Evolutionary conservation across 2,888 invertebrate genomes (phyloP), one percentile per base, ranked within the genome.

Genomic region (Drosophila parthenogenetica): DNA sequence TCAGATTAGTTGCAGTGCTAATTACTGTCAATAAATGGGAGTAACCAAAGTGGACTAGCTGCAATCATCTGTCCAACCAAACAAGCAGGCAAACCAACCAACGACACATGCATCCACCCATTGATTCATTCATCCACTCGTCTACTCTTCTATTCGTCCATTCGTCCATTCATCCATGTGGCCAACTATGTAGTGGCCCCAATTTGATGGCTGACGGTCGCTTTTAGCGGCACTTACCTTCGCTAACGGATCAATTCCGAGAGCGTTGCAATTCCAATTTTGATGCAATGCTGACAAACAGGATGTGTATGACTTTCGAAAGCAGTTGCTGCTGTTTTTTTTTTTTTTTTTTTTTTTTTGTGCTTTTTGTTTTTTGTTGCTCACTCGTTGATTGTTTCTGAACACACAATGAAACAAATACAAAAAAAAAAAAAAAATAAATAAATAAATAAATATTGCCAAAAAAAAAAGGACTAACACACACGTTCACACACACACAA

Each of bases 231-330:
- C 68, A 62, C 74, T 74, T 63, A 74, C 74, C 74, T 76, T 57
- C 66, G 76, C 70, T 51, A 19, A 19, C 29, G 58, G 58, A 58
- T 39, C 46, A 58, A 58, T 58, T 58, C 48, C 58, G 46, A 48
- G 32, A 50, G 50, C 61, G 43, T 46, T 16, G 61, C 74, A 62
- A 71, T 63, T 67, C 74, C 80, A 68, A 75, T 80, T 79, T 73
- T 79, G 66, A 62, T 65, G 73, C 77, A 77, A 79, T 79, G 78
- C 78, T 61, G 65, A 77, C 70, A 65, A 82, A 83, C 83, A 83
- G 83, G 83, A 83, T 83, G 85, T 81, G 80, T 70, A 3, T 50
- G 43, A 79, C 75, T 80, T 83, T 81, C 79, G 77, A 84, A 80
- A 77, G 79, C 77, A 79, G 72, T 79, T 75, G 71, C 69, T 71